phyloP scores from a whole-genome alignment of 2,797 vertebrate species.

The Pseudomugil tenellus region DNA sequence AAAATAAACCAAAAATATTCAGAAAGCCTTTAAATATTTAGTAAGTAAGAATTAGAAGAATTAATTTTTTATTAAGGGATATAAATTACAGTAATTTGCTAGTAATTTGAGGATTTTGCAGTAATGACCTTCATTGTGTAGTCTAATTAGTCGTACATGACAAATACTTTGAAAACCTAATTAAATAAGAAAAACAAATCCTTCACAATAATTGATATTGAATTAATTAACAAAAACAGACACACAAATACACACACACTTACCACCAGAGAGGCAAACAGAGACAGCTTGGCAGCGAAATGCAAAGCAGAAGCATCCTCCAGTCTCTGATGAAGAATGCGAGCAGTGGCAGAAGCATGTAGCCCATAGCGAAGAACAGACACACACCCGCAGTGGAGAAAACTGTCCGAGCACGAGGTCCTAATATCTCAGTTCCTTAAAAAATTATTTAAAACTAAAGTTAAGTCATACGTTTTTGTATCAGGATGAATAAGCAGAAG shows the following conservation, averaged over 20 bases:
- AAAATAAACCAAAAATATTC: too few species aligned
- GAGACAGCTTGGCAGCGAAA: slow-evolving; percentile 83
- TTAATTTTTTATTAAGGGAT: too few species aligned
- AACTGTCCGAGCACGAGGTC: slow-evolving; percentile 81
- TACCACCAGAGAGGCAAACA: slow-evolving; percentile 90
- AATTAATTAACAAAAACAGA: neutral
- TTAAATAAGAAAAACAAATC: neutral
- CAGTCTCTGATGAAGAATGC: slow-evolving; percentile 90
- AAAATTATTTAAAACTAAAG: neutral
- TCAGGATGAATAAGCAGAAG: neutral
- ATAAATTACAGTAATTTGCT: too few species aligned
- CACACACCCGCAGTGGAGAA: slow-evolving; percentile 88
- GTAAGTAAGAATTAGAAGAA: too few species aligned
- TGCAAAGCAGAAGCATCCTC: slow-evolving; percentile 84
- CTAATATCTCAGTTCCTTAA: slow-evolving; percentile 89
- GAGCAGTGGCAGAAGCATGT: slow-evolving; percentile 88
- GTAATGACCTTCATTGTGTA: too few species aligned
- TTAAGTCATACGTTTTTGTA: neutral
- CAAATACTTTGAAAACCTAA: too few species aligned
- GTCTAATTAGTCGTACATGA: too few species aligned
- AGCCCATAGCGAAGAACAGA: slow-evolving; percentile 88
- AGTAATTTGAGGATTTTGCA: too few species aligned
- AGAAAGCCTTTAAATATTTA: too few species aligned
- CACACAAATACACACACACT: slow-evolving; percentile 69
- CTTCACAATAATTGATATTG: neutral